Evolutionary conservation across 2,797 vertebrate species (phyloP).

Genomic region (Rhinoraja longicauda): DNA sequence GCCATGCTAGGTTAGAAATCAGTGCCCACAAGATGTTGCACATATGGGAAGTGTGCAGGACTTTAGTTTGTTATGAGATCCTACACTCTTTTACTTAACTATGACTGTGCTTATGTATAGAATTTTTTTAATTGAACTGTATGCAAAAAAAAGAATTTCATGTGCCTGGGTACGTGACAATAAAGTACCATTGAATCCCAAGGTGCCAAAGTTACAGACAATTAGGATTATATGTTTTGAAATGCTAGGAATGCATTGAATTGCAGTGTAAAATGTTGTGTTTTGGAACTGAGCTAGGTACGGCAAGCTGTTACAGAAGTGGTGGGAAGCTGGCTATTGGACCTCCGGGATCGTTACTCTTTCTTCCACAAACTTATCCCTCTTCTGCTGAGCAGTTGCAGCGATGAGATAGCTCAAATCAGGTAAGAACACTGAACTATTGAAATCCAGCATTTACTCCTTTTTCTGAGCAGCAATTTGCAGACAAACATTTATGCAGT

Average conservation of each 20-base stretch:
- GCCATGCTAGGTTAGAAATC: background rate
- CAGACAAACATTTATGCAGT: background rate
- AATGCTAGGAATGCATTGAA: background rate
- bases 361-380: slow-evolving; percentile 88
- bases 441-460: background rate
- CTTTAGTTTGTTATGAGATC: background rate
- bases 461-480: background rate
- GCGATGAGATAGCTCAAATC: slow-evolving; percentile 80
- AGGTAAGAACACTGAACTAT: slow-evolving; percentile 53
- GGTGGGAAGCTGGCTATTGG: slow-evolving; percentile 79
- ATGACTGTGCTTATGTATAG: too few relatives aligned
- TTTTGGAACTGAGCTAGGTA: slow-evolving; percentile 60
- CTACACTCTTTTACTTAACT: too few relatives aligned
- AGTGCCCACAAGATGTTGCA: background rate
- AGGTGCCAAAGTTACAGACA: background rate
- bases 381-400: slow-evolving; percentile 74
- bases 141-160: too few relatives aligned
- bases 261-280: background rate
- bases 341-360: slow-evolving; percentile 81
- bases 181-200: background rate
- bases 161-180: too few relatives aligned
- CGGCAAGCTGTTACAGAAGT: slow-evolving; percentile 74
- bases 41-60: background rate
- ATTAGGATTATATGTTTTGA: background rate
- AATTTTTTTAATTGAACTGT: too few relatives aligned